Base-by-base conservation (phyloP, 2,113 vertebrate species). In the Crypturellus undulatus region DNA sequence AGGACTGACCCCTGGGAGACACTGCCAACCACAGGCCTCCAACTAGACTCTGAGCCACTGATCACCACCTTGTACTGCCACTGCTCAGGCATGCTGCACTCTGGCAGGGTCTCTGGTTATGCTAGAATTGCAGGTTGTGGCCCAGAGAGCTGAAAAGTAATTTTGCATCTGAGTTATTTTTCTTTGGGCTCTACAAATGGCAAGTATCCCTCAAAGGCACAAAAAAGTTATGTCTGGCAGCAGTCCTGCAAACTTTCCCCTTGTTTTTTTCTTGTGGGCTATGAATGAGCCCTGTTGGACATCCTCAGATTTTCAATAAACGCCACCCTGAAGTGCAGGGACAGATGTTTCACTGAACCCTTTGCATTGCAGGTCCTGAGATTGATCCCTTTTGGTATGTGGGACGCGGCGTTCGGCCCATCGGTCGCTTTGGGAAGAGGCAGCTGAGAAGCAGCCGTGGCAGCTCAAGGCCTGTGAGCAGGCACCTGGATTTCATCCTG, bases 351-450 rank as follows among this genome's bases (percentile, higher is more conserved):
- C 58, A 88, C 24, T 11, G 34, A 36, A 69, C 62, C 69, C 47
- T 93, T 87, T 96, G 84, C 86, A 91, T 85, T 97, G 38, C 95
- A 99, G 99, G 98, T 97, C 98, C 98, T n/a, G 98, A 99, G 95
- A 99, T 99, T 0, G 98, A 99, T 89, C 99, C 98, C 1, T 98
- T 99, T 84, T 99, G 99, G 99, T 99, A 99, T 3, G 98, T 99
- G 94, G 98, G 98, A 2, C 98, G 98, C 10, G 99, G 98, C 2
- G 98, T 99, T 51, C 97, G 98, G 96, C 99, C 99, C 92, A 99
- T 99, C 1, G 98, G 99, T 5, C 98, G 98, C 30, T 99, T 99
- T 36, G 99, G 99, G 73, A 99, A 99, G 97, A 98, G 99, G 92
- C 98, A 99, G 81, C 64, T 97, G 59, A 96, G 85, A 82, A 98